These are phyloP conservation scores for Numida meleagris DNA, from an alignment of 2,113 vertebrate genomes.

Conservation along the genomic window DNA sequence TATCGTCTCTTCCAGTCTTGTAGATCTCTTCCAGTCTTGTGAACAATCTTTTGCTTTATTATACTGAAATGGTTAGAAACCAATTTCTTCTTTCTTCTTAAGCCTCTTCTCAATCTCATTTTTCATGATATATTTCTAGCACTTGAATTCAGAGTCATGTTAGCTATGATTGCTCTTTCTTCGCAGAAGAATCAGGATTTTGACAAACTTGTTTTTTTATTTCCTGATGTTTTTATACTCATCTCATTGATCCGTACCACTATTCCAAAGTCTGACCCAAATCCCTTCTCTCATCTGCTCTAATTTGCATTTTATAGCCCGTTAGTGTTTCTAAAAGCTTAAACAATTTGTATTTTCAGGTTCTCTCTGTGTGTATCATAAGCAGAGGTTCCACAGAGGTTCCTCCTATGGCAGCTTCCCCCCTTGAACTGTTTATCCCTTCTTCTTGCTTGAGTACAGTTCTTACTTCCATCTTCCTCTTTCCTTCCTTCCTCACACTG, in stretches of 20 bases:
- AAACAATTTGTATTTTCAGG: background rate
- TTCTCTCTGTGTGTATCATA: background rate
- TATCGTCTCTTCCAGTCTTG: background rate
- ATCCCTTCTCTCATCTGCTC: background rate
- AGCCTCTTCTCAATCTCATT: background rate
- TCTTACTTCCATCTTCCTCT: background rate
- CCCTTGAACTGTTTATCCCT: no score
- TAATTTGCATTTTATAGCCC: background rate
- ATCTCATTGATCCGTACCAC: background rate
- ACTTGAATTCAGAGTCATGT: background rate
- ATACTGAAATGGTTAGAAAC: background rate
- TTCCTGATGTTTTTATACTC: background rate
- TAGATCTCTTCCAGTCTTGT: background rate
- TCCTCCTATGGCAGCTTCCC: background rate
- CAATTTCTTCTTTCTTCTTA: background rate
- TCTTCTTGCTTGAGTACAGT: background rate
- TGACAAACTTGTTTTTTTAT: background rate
- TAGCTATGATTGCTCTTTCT: background rate
- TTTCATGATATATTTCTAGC: background rate
- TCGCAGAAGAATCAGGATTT: background rate
- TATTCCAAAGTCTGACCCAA: background rate
- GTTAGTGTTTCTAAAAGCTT: background rate
- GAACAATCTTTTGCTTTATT: background rate
- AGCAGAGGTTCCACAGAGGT: background rate
- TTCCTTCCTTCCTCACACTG: background rate